phyloP scores from a whole-genome alignment of 2,888 invertebrate genomes.

The Aspidapion aeneum region DNA sequence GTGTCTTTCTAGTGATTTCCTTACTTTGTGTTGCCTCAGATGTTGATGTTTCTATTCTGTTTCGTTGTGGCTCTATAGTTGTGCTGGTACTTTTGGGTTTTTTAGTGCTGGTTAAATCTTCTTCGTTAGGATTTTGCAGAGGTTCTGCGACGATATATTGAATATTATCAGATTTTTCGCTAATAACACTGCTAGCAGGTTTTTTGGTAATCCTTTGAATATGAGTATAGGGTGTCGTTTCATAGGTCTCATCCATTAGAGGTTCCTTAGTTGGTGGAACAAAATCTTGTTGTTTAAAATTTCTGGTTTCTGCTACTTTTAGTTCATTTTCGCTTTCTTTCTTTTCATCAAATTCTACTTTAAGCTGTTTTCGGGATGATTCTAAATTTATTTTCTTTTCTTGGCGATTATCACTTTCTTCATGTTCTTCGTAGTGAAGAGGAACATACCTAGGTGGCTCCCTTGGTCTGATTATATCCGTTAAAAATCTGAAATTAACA shows the following conservation, averaged over 20 bases:
- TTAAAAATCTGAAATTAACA: slow-evolving; percentile 32
- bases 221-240: slow-evolving; percentile 38
- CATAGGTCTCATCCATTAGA: background rate
- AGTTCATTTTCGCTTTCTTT: background rate
- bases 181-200: slow-evolving; percentile 3
- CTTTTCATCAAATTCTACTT: background rate
- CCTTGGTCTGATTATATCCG: slow-evolving; percentile 42
- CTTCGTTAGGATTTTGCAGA: background rate
- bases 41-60: background rate
- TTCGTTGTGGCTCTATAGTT: background rate
- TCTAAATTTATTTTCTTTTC: background rate
- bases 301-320: slow-evolving; percentile 16
- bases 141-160: slow-evolving; percentile 22
- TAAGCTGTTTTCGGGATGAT: background rate
- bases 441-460: slow-evolving; percentile 41
- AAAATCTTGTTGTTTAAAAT: slow-evolving; percentile 21
- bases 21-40: slow-evolving; percentile 16
- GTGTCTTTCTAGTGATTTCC: slow-evolving; percentile 18
- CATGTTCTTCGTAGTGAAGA: slow-evolving; percentile 39
- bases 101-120: background rate
- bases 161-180: slow-evolving; percentile 20
- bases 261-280: slow-evolving; percentile 21
- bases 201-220: slow-evolving; percentile 44
- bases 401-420: background rate
- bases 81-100: background rate